Percentiles rank a stretch among this genome's conserved stretches.
Evolutionary conservation across 1,140 invertebrate genomes (phyloP).

Genomic region (Colletes latitarsis): DNA sequence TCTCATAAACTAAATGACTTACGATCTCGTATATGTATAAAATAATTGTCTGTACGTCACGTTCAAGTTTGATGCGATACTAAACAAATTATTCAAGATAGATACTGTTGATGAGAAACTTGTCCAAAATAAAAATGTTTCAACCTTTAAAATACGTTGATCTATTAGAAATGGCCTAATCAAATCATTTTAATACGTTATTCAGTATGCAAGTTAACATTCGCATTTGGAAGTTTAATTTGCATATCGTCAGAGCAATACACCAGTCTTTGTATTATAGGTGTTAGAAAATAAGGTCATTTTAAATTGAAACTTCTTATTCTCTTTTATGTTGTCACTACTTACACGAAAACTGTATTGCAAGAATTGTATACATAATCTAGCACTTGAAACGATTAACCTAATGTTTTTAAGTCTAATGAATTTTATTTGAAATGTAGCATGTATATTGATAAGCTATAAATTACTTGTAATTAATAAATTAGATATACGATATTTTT

Average conservation of each 20-base stretch:
- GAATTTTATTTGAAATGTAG: background rate
- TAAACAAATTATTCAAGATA: background rate
- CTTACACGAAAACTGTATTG: background rate
- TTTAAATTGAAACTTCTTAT: no score
- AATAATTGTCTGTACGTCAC: no score
- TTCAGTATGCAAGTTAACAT: background rate
- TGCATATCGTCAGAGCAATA: background rate
- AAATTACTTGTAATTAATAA: conserved; percentile 14
- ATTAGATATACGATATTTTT: background rate
- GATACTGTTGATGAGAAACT: background rate
- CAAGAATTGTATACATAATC: background rate
- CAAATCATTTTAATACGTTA: background rate
- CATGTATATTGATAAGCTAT: conserved; percentile 3
- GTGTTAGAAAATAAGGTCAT: background rate
- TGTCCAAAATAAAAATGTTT: background rate
- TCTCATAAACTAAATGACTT: background rate
- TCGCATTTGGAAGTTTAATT: background rate
- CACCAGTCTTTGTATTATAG: background rate
- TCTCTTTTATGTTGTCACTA: background rate
- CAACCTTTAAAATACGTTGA: background rate
- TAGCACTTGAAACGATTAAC: background rate
- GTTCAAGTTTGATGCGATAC: background rate
- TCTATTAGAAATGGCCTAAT: background rate
- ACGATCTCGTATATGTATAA: background rate
- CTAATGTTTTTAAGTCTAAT: background rate